These are phyloP conservation scores for Alethe castanea DNA, from an alignment of 2,113 vertebrate species.

Conservation along the genomic window DNA sequence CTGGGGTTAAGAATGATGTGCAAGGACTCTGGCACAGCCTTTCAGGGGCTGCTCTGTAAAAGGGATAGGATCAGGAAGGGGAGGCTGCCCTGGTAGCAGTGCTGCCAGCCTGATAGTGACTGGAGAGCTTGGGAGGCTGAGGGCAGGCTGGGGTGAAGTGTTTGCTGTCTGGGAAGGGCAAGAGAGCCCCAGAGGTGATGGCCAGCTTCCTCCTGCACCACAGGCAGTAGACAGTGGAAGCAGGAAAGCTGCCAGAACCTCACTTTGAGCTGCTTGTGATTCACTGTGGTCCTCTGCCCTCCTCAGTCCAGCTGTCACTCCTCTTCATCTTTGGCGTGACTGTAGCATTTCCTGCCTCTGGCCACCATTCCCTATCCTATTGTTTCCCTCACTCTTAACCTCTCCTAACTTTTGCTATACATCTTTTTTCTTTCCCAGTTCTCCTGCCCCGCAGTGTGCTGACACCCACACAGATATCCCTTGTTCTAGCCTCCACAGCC, in stretches of 20 bases:
- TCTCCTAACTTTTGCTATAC: not conserved
- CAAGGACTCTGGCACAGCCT: accelerated
- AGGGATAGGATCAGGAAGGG: accelerated
- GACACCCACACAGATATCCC: no score
- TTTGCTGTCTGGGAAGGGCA: not conserved
- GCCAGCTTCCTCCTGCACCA: not conserved
- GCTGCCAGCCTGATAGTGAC: not conserved
- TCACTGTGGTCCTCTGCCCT: no score
- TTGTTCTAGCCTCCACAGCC: accelerated
- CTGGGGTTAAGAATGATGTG: not conserved
- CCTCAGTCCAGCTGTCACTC: not conserved
- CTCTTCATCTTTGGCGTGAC: not conserved
- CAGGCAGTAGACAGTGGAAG: accelerated
- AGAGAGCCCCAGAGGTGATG: no score
- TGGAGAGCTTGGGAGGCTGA: no score
- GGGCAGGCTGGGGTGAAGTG: accelerated
- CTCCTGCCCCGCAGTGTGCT: accelerated
- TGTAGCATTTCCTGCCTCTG: accelerated
- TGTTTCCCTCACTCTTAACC: accelerated
- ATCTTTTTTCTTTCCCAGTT: not conserved
- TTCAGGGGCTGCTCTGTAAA: not conserved
- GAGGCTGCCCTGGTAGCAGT: not conserved
- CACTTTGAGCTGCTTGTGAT: accelerated
- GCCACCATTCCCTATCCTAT: accelerated
- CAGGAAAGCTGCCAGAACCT: not conserved